These are phyloP conservation scores for Plodia interpunctella DNA, from an alignment of 1,140 invertebrate species.

Conservation along the genomic window DNA sequence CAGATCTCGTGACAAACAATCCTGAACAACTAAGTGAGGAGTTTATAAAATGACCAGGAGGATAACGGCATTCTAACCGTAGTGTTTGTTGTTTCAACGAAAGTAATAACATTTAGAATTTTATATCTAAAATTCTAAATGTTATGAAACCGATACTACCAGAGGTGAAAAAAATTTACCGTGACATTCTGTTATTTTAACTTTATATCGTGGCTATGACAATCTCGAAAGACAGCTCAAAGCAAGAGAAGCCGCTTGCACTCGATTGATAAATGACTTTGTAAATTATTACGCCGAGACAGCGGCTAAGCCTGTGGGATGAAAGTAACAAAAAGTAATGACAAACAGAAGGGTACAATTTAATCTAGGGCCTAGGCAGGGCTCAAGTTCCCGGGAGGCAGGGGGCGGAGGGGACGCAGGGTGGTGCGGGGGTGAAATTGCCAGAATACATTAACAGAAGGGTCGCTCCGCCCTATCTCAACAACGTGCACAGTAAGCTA, in stretches of 20 bases:
- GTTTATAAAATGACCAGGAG: no score
- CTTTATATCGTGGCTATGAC: neutral
- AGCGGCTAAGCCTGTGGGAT: slow-evolving; percentile 20
- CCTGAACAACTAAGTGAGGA: no score
- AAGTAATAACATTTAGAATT: neutral
- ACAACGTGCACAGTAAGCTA: slow-evolving; percentile 44
- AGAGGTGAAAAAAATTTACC: no score
- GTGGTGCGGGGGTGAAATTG: slow-evolving; percentile 44
- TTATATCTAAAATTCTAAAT: neutral
- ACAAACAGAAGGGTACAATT: slow-evolving; percentile 55
- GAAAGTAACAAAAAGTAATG: slow-evolving; percentile 38
- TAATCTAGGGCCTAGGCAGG: slow-evolving; percentile 50
- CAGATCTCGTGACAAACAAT: neutral
- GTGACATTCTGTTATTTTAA: neutral
- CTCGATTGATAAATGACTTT: neutral
- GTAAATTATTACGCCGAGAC: neutral
- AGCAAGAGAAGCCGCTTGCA: neutral
- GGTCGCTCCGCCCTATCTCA: slow-evolving; percentile 46
- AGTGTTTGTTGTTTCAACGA: neutral
- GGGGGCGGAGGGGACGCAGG: slow-evolving; percentile 19
- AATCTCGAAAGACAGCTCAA: neutral
- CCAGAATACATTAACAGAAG: slow-evolving; percentile 62
- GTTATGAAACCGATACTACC: no score
- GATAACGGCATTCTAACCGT: no score
- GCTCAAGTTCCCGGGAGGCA: slow-evolving; percentile 32